Percentiles rank a stretch among this genome's conserved stretches.
phyloP scores from a whole-genome alignment of 2,888 invertebrate genomes.

The Marasmarcha lunaedactyla region DNA sequence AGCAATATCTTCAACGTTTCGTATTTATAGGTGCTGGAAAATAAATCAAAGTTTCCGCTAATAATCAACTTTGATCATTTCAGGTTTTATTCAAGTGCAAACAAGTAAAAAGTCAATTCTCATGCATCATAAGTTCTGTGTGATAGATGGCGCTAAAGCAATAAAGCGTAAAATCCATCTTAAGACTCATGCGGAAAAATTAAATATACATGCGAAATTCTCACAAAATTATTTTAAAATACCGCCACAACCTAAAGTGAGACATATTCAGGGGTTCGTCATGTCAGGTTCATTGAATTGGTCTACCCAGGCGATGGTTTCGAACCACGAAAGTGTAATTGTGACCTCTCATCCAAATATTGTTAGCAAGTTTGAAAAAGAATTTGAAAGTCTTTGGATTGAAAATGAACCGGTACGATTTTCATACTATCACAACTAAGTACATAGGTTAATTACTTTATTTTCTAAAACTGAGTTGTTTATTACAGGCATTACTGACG shows the following conservation, averaged over 20 bases:
- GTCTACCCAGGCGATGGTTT: conserved; percentile 78
- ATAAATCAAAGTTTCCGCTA: too few relatives aligned
- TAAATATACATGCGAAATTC: conserved; percentile 44
- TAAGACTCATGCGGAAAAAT: conserved; percentile 48
- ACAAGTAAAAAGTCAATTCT: conserved; percentile 62
- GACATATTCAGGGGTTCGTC: conserved; percentile 50
- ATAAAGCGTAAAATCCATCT: conserved; percentile 44
- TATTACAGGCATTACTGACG: too few relatives aligned
- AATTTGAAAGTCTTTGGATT: conserved; percentile 75
- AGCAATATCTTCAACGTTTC: too few relatives aligned
- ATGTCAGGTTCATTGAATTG: conserved; percentile 83
- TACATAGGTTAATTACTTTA: too few relatives aligned
- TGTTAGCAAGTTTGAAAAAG: conserved; percentile 64
- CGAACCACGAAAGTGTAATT: conserved; percentile 78
- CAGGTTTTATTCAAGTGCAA: conserved; percentile 62
- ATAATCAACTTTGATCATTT: too few relatives aligned
- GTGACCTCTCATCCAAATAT: conserved; percentile 70
- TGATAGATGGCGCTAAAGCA: conserved; percentile 72
- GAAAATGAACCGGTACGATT: conserved; percentile 45
- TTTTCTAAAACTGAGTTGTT: too few relatives aligned
- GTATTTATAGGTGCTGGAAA: too few relatives aligned
- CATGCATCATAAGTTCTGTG: conserved; percentile 87
- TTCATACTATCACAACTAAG: too few relatives aligned
- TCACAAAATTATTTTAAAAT: conserved; percentile 24
- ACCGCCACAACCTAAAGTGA: conserved; percentile 25